These are phyloP conservation scores for Heliornis fulica DNA, from an alignment of 2,113 vertebrate genomes.

Conservation along the genomic window DNA sequence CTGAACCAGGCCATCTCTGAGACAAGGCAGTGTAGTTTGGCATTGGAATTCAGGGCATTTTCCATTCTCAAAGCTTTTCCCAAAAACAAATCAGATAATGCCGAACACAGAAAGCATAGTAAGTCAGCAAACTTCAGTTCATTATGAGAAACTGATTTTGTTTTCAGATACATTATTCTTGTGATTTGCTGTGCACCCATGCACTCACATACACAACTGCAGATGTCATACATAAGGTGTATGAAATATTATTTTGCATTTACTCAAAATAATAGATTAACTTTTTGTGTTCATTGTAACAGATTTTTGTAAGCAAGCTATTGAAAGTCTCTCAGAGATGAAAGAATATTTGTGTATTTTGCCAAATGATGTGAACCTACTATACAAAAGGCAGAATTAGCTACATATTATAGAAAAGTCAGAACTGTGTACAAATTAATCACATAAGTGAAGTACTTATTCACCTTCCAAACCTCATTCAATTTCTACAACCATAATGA, in stretches of 20 bases:
- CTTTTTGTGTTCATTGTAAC: neutral
- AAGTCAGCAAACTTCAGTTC: neutral
- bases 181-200: neutral
- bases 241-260: neutral
- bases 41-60: neutral
- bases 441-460: neutral
- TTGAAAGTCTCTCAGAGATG: neutral
- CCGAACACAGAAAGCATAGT: neutral
- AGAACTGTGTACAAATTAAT: neutral
- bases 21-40: neutral
- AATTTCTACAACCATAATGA: neutral
- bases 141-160: neutral
- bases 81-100: neutral
- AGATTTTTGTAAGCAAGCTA: neutral
- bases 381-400: neutral
- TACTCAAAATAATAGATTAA: neutral
- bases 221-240: rapidly evolving
- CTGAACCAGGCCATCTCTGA: neutral
- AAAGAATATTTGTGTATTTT: neutral
- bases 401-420: neutral
- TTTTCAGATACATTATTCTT: neutral
- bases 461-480: neutral
- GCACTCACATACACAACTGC: neutral
- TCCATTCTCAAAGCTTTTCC: neutral
- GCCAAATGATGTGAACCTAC: neutral